Evolutionary conservation across 2,113 vertebrate species (phyloP), one percentile per base, ranked within the genome.

Genomic region (Gavia stellata): DNA sequence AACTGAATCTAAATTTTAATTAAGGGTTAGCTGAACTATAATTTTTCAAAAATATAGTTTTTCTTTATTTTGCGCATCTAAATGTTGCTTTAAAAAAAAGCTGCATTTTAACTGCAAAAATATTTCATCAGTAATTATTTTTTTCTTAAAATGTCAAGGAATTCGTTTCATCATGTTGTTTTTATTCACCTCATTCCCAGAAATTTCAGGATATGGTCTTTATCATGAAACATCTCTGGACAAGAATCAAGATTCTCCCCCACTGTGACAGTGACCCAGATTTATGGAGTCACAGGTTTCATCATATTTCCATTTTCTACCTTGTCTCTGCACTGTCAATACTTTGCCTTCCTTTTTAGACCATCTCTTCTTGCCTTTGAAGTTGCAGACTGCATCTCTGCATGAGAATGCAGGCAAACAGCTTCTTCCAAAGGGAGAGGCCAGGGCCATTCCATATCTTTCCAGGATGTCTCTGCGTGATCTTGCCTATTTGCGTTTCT

Each of bases 1-100:
- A 98, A 98, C 98, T 98, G 97, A 98, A 98, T 98, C 97, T 97
- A 98, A 97, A 96, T 98, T 98, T 98, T 98, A 98, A 98, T 98
- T 98, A 98, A 98, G 98, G 98, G 98, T 98, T 98, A 98, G 98
- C 98, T 98, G 98, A 98, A 98, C 90, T 92, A 67, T 17, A 58
- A 84, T 71, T 73, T 77, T 85, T 63, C 90, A 70, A 49, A 82
- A 94, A 72, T 38, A 88, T 45, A 72, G 77, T 67, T 91, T 91
- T 55, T 47, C 31, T 89, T 95, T 86, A 95, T 89, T 58, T 77
- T 84, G 40, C 58, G 15, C n/a, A 80, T 92, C 88, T 94, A 38
- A 92, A 89, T 52, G 47, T 84, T 36, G 74, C 86, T 93, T 92
- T 18, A 7, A 21, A 17, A 63, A 70, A 49, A 86, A 38, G 56